Evolutionary conservation across 1,140 invertebrate genomes (phyloP).

Genomic region (Heliothis subflexa): DNA sequence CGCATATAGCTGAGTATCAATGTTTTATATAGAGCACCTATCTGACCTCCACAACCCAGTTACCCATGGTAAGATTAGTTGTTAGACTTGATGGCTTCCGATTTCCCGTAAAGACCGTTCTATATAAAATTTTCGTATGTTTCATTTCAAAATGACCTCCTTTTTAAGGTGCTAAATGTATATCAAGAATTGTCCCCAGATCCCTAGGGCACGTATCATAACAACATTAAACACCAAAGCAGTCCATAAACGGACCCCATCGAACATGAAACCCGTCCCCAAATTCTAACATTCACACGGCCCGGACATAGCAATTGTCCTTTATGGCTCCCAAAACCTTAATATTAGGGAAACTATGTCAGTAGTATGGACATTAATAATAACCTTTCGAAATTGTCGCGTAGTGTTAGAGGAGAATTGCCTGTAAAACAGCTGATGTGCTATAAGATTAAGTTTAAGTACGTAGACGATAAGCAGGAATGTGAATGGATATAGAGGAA

Average conservation of each 20-base stretch:
- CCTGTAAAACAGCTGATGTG: too few relatives aligned
- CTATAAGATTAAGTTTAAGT: too few relatives aligned
- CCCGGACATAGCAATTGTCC: conserved; percentile 25
- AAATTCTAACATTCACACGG: conserved; percentile 20
- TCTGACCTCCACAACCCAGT: too few relatives aligned
- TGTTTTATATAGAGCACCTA: too few relatives aligned
- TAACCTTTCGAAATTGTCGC: not conserved
- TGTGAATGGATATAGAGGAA: too few relatives aligned
- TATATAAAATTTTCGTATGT: too few relatives aligned
- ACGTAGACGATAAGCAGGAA: too few relatives aligned
- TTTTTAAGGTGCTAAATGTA: not conserved
- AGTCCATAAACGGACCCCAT: conserved; percentile 26
- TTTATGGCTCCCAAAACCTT: conserved; percentile 20
- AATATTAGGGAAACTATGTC: conserved; percentile 28
- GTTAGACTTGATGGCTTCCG: too few relatives aligned
- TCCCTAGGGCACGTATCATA: not conserved
- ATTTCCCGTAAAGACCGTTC: too few relatives aligned
- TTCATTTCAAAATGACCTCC: too few relatives aligned
- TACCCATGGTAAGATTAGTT: too few relatives aligned
- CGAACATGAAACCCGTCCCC: conserved; percentile 23
- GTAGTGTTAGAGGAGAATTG: not conserved
- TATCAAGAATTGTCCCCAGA: not conserved
- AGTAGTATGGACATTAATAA: conserved; percentile 6
- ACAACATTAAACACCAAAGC: conserved; percentile 5
- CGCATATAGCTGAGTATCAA: too few relatives aligned